phyloP scores from a whole-genome alignment of 2,113 vertebrate species.

The Chloropsis hardwickii region DNA sequence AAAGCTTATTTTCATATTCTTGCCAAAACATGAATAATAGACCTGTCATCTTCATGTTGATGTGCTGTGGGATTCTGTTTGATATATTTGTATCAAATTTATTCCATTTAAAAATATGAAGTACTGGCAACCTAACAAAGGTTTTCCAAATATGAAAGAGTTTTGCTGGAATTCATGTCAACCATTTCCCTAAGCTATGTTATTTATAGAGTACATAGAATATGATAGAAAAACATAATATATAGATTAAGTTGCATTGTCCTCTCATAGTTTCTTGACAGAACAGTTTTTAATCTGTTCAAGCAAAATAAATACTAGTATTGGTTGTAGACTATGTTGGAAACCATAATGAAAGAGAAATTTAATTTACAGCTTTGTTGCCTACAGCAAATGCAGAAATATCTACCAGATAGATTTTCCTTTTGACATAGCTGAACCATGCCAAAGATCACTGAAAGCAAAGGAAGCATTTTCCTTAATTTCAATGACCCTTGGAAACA shows the following conservation, averaged over 20 bases:
- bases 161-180: background rate
- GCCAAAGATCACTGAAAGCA: background rate
- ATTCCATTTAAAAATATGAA: background rate
- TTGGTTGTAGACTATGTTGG: background rate
- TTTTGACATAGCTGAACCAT: background rate
- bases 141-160: background rate
- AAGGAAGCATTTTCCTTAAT: background rate
- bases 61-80: background rate
- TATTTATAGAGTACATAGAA: background rate
- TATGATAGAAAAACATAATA: background rate
- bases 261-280: background rate
- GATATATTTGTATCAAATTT: background rate
- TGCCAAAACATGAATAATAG: background rate
- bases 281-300: background rate
- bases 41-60: background rate
- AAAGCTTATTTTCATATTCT: background rate
- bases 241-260: background rate
- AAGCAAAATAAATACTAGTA: background rate
- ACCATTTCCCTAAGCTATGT: background rate
- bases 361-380: background rate
- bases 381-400: background rate
- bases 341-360: background rate
- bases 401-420: background rate
- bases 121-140: constrained; percentile 15
- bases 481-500: background rate